A percentile compares a stretch with the other conserved stretches of the same genome.
These are phyloP conservation scores for Solea solea DNA, from an alignment of 2,113 vertebrate species.

Conservation along the genomic window DNA sequence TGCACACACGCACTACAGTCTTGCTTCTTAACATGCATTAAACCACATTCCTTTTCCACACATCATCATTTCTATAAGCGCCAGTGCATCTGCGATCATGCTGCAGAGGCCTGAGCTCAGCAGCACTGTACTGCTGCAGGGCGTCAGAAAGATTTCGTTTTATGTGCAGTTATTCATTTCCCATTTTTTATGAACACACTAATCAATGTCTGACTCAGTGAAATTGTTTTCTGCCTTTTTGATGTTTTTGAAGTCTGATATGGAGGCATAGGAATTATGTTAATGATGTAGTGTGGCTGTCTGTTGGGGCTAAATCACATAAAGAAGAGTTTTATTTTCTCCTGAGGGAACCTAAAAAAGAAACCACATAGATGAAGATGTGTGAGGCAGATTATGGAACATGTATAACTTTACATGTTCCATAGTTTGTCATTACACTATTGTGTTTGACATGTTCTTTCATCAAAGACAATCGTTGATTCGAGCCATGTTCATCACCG, in stretches of 20 bases:
- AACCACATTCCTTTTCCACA: constrained; percentile 46
- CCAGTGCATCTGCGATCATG: constrained; percentile 10
- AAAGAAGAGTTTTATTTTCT: neutral
- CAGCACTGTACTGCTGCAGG: constrained; percentile 50
- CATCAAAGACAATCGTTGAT: too few relatives aligned
- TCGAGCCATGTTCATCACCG: too few relatives aligned
- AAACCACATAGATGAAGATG: neutral
- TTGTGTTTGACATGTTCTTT: neutral
- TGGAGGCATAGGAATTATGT: neutral
- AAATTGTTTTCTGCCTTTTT: constrained; percentile 26
- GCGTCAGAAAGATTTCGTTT: constrained; percentile 18
- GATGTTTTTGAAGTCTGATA: neutral
- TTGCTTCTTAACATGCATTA: constrained; percentile 64
- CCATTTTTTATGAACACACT: constrained; percentile 21
- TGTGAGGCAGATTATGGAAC: too few relatives aligned
- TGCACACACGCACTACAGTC: neutral
- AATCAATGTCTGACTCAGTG: constrained; percentile 21
- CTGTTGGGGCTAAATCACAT: neutral
- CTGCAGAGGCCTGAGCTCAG: constrained; percentile 69
- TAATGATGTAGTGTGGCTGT: neutral
- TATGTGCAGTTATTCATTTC: constrained; percentile 30
- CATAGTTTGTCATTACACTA: neutral
- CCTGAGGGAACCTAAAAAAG: neutral
- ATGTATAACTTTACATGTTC: too few relatives aligned
- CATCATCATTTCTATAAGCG: constrained; percentile 59